Evolutionary conservation across 2,113 vertebrate species (phyloP).

Genomic region (Anoura caudifer): DNA sequence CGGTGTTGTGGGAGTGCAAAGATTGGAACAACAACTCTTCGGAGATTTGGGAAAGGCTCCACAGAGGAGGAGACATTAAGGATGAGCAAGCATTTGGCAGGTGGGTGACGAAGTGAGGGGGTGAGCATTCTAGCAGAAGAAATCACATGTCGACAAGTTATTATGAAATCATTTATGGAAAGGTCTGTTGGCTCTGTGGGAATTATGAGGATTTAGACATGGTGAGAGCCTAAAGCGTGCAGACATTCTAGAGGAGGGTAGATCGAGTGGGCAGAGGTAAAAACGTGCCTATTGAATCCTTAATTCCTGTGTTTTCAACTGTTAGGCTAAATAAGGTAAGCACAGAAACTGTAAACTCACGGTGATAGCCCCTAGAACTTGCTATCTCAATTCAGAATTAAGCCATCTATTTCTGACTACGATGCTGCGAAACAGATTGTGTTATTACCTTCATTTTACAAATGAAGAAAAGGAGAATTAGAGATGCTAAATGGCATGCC

Average conservation of each 20-base stretch:
- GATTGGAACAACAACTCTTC: constrained; percentile 10
- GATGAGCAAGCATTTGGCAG: constrained; percentile 41
- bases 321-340: neutral
- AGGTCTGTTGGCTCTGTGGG: neutral
- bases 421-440: neutral
- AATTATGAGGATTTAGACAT: neutral
- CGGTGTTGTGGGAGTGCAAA: neutral
- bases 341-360: neutral
- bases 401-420: neutral
- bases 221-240: neutral
- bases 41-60: neutral
- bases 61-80: neutral
- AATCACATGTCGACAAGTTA: neutral
- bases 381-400: neutral
- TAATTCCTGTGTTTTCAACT: neutral
- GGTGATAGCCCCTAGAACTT: neutral
- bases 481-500: neutral
- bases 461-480: neutral
- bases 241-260: neutral
- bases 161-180: neutral
- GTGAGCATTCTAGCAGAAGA: neutral
- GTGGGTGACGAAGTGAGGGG: neutral
- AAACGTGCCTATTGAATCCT: neutral
- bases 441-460: neutral
- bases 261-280: neutral